Base-by-base conservation (phyloP, 2,888 invertebrate genomes). In the Osedax frankpressi region DNA sequence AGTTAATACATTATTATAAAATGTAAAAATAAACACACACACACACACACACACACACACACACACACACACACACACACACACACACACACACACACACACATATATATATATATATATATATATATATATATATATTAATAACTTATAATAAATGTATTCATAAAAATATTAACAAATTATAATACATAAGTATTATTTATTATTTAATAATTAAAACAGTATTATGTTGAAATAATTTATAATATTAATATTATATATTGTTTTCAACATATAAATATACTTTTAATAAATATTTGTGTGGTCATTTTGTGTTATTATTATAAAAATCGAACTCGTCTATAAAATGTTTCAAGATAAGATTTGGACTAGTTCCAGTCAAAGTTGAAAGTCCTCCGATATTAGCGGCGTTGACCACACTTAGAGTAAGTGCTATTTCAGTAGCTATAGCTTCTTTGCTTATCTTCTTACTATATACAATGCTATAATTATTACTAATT, bases 251-350 rank as follows among this genome's bases (percentile, higher is more conserved):
- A n/a, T n/a, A n/a, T n/a, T n/a, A n/a, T n/a, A n/a, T n/a, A n/a
- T n/a, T n/a, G n/a, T n/a, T n/a, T n/a, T n/a, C n/a, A n/a, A n/a
- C n/a, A n/a, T n/a, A n/a, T n/a, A n/a, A n/a, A n/a, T n/a, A n/a
- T n/a, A n/a, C n/a, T n/a, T n/a, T n/a, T n/a, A n/a, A n/a, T n/a
- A n/a, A n/a, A n/a, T n/a, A n/a, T n/a, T n/a, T n/a, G n/a, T n/a
- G n/a, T n/a, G n/a, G n/a, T n/a, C n/a, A n/a, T n/a, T n/a, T n/a
- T n/a, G n/a, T n/a, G n/a, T n/a, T n/a, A n/a, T n/a, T n/a, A n/a
- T n/a, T n/a, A n/a, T n/a, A n/a, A n/a, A n/a, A n/a, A n/a, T n/a
- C 69, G 27, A 19, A 69, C 69, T 28, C 69, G 69, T 69, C 69
- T 11, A 30, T 30, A 29, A 29, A 29, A 25, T 69, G n/a, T 30